Base-by-base conservation (phyloP, 2,888 invertebrate genomes). In the Isotomurus palustris region DNA sequence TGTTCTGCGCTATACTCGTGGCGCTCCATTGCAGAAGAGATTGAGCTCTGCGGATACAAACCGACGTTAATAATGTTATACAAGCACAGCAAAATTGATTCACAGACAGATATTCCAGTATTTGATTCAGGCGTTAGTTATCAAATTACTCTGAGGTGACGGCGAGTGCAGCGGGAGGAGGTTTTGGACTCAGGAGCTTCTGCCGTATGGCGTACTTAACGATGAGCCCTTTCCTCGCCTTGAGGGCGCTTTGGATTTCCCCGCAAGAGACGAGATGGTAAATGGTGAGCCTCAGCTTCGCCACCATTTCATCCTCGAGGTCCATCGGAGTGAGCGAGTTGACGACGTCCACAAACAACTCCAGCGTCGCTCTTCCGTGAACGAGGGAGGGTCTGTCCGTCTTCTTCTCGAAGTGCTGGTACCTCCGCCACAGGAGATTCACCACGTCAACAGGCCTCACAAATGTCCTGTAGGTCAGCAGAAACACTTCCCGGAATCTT, bases 381-480 rank as follows among this genome's bases (percentile, higher is more conserved):
- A 76, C 52, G 44, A 62, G 55, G 19, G 62, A 69, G 1, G 60
- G 59, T 32, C 68, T 38, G 44, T 67, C 67, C 1, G 60, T 60
- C 49, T 66, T 67, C 47, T 64, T 66, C 44, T 70, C 68, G 59
- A 90, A 87, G 69, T 84, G 81, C 75, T 85, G 85, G 79, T 82
- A 88, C 72, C 85, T 83, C 73, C 87, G 83, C 73, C 91, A 85
- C 56, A 96, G 79, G 73, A 94, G 91, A 73, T 85, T 84, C 69
- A 95, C 84, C 69, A 96, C 81, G 69, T 88, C 89, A 72, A 84
- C 78, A 24, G 96, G 92, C 60, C 88, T 81, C 74, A 96, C 86
- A 79, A 96, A 95, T 62, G 95, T 96, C 71, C 96, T 83, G 78
- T 97, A 99, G 60, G 97, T 99, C 53, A 95, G 92, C 71, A 97